These are phyloP conservation scores for rat (Rattus norvegicus) DNA, from an alignment of 2,113 vertebrate species.

Conservation along the genomic window DNA sequence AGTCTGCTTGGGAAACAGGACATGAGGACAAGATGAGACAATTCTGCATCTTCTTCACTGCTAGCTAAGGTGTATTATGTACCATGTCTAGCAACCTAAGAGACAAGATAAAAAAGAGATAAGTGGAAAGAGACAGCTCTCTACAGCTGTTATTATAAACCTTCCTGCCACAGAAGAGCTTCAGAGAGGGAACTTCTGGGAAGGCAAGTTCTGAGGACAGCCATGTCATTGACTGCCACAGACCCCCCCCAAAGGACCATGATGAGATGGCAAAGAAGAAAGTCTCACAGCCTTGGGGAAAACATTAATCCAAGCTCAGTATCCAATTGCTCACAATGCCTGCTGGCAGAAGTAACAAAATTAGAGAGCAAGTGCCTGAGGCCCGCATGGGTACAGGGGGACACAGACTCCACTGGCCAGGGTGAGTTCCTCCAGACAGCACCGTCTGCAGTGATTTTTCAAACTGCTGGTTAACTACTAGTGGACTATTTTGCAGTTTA, in stretches of 20 bases:
- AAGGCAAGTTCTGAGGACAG: conserved; percentile 20
- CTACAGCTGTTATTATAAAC: background rate
- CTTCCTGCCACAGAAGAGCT: background rate
- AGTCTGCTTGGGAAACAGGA: background rate
- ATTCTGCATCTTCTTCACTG: background rate
- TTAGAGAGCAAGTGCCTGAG: conserved; percentile 40
- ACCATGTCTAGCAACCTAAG: background rate
- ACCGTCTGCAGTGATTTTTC: background rate
- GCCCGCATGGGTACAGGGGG: background rate
- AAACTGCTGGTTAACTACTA: background rate
- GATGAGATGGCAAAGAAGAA: conserved; percentile 67
- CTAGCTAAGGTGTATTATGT: background rate
- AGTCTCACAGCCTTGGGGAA: conserved; percentile 22
- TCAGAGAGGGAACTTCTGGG: background rate
- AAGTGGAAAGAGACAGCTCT: background rate
- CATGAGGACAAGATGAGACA: background rate
- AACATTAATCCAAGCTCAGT: conserved; percentile 54
- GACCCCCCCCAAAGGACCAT: conserved; percentile 32
- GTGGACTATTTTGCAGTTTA: background rate
- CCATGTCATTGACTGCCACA: background rate
- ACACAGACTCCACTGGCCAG: background rate
- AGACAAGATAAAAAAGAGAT: background rate
- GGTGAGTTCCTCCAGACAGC: background rate
- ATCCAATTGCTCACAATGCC: conserved; percentile 69
- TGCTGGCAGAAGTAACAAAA: conserved; percentile 68